Percentiles rank a stretch among this genome's conserved stretches.
These are phyloP conservation scores for Volucella inflata DNA, from an alignment of 2,888 invertebrate species.

Conservation along the genomic window DNA sequence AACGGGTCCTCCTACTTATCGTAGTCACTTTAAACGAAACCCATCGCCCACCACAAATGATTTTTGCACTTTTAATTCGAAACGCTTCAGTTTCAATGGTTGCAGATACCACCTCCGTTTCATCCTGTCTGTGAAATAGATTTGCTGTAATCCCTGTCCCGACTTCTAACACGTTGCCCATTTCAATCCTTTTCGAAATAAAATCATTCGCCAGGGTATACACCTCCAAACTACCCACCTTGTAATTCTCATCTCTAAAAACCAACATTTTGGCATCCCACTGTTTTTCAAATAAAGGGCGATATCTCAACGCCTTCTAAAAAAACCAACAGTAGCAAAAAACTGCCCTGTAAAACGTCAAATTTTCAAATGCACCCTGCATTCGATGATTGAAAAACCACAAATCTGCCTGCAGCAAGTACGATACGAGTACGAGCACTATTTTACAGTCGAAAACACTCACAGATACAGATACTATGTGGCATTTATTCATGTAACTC, in stretches of 20 bases:
- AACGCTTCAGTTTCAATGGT: constrained; percentile 46
- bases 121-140: not conserved
- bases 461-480: not conserved
- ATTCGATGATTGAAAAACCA: not conserved
- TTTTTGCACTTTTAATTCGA: constrained; percentile 14
- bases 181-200: constrained; percentile 15
- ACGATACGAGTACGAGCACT: too few relatives aligned
- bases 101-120: not conserved
- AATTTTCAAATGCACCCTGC: not conserved
- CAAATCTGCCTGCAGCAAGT: not conserved
- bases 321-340: not conserved
- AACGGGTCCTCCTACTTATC: too few relatives aligned
- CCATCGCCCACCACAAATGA: not conserved
- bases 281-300: constrained; percentile 7
- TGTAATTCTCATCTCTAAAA: constrained; percentile 6
- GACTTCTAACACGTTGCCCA: constrained; percentile 30
- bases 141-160: constrained; percentile 14
- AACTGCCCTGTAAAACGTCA: not conserved
- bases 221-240: constrained; percentile 5
- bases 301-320: constrained; percentile 9
- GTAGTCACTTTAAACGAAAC: not conserved
- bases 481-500: constrained; percentile 59
- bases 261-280: constrained; percentile 14
- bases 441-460: not conserved
- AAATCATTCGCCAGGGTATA: not conserved